Conservation (phyloP, 2,797 vertebrate species). For the Danio kyathit region DNA sequence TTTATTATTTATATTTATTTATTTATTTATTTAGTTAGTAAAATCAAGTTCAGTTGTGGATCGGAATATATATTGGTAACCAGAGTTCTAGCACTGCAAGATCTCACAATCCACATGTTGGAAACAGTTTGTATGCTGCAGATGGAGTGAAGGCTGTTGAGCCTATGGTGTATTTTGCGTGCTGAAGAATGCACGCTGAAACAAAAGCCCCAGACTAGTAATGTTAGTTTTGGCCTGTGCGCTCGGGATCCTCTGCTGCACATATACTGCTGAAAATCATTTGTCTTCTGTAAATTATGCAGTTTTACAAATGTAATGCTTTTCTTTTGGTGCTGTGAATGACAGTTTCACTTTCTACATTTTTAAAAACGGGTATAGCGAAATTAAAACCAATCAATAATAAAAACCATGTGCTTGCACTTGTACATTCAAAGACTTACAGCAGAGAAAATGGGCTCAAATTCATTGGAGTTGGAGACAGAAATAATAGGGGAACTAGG, state of each 20-base stretch:
- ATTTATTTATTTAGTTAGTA: no score
- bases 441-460: neutral
- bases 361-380: slow-evolving; percentile 13
- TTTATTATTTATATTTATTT: no score
- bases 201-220: slow-evolving; percentile 58
- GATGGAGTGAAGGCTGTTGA: slow-evolving; percentile 17
- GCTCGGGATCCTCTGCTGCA: slow-evolving; percentile 49
- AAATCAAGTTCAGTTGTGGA: neutral
- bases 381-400: slow-evolving; percentile 31
- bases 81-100: neutral
- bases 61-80: neutral
- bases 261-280: neutral
- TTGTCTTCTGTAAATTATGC: neutral
- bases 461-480: neutral
- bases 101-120: slow-evolving; percentile 13
- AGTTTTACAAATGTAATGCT: slow-evolving; percentile 53
- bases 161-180: slow-evolving; percentile 31
- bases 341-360: slow-evolving; percentile 4
- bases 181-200: slow-evolving; percentile 45
- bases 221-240: slow-evolving; percentile 53
- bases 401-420: neutral
- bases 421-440: neutral
- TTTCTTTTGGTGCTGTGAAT: slow-evolving; percentile 46
- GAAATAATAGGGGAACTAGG: neutral
- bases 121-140: slow-evolving; percentile 8